phyloP scores from a whole-genome alignment of 2,113 vertebrate species.

The Tachycineta bicolor region DNA sequence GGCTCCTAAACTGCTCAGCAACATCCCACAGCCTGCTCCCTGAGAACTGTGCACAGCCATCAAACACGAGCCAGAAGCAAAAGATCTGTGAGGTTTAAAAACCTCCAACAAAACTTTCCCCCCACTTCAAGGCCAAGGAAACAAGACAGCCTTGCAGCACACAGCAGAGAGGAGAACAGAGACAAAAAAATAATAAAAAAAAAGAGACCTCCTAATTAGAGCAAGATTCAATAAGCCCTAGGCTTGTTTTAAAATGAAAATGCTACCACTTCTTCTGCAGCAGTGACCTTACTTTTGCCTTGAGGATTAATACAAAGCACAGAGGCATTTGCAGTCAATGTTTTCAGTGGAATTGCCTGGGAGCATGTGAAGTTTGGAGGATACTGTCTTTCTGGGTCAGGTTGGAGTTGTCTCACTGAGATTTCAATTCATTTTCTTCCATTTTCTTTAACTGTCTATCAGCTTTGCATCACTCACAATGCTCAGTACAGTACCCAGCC shows the following conservation, averaged over 20 bases:
- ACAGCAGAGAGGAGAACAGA: neutral
- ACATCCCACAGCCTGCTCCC: neutral
- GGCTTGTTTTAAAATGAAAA: conserved; percentile 56
- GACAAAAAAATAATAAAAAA: neutral
- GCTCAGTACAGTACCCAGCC: neutral
- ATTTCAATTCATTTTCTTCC: neutral
- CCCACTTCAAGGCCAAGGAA: conserved; percentile 12
- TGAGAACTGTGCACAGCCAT: neutral
- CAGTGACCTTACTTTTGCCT: conserved; percentile 37
- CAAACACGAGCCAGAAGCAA: neutral
- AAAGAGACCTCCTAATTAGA: conserved; percentile 1
- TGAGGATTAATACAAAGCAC: conserved; percentile 28
- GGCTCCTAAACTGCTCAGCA: neutral
- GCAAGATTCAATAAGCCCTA: conserved; percentile 11
- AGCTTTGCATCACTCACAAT: neutral
- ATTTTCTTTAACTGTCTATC: neutral
- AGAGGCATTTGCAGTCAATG: neutral
- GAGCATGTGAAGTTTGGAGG: neutral
- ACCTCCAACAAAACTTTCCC: neutral
- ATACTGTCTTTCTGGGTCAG: neutral
- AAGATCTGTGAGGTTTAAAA: neutral
- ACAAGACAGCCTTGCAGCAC: neutral
- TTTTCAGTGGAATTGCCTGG: neutral
- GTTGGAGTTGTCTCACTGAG: neutral
- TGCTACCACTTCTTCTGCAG: conserved; percentile 10